A percentile compares a stretch with the other conserved stretches of the same genome.
Evolutionary conservation across 2,888 invertebrate genomes (phyloP).

Genomic region (Drosophila helvetica): DNA sequence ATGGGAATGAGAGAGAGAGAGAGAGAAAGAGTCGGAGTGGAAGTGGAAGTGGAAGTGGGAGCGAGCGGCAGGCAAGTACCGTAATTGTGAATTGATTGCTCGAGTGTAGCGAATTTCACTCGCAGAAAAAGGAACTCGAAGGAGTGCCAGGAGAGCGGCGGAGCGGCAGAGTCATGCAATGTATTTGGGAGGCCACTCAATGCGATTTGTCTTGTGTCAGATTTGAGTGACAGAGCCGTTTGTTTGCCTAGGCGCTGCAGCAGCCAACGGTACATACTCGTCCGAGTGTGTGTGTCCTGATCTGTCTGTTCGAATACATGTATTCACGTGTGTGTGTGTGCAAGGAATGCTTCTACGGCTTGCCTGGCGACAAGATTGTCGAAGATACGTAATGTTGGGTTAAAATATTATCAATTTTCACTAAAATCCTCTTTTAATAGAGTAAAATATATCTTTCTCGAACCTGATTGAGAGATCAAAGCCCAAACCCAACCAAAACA

Average conservation of each 20-base stretch:
- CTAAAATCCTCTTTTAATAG: too few species aligned
- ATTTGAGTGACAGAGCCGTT: slow-evolving; percentile 80
- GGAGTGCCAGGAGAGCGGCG: slow-evolving; percentile 18
- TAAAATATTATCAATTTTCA: too few species aligned
- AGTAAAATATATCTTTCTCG: too few species aligned
- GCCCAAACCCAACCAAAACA: too few species aligned
- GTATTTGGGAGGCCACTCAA: slow-evolving; percentile 54
- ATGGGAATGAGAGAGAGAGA: slow-evolving; percentile 1
- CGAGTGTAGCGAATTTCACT: slow-evolving; percentile 61
- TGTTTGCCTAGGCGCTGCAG: slow-evolving; percentile 50
- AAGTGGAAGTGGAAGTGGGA: slow-evolving; percentile 17
- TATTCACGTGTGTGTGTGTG: not conserved
- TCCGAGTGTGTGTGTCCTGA: not conserved
- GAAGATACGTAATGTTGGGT: too few species aligned
- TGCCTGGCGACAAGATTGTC: slow-evolving; percentile 39
- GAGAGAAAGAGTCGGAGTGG: slow-evolving; percentile 22
- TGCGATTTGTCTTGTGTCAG: slow-evolving; percentile 82
- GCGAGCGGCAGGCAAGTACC: slow-evolving; percentile 44
- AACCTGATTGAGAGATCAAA: too few species aligned
- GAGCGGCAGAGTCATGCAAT: slow-evolving; percentile 44
- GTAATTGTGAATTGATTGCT: slow-evolving; percentile 77
- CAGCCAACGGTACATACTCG: slow-evolving; percentile 1
- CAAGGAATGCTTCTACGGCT: slow-evolving; percentile 27
- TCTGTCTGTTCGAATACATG: not conserved
- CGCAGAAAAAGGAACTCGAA: not conserved